Conservation (phyloP, 2,888 invertebrate genomes). For the Drosophila anceps region DNA sequence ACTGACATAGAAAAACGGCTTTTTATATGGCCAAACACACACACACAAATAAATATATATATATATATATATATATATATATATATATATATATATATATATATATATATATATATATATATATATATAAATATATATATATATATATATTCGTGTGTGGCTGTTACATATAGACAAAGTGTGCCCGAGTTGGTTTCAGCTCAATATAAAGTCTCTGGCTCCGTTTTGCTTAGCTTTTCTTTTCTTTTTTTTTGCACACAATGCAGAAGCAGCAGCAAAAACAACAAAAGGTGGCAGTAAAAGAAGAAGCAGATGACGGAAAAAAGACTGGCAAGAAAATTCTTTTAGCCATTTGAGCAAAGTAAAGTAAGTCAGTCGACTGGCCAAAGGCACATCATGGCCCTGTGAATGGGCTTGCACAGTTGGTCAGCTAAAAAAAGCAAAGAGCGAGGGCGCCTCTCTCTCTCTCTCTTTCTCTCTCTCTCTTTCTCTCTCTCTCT, state of each 20-base stretch:
- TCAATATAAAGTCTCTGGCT: slow-evolving; percentile 48
- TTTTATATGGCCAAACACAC: slow-evolving; percentile 49
- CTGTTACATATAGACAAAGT: slow-evolving; percentile 20
- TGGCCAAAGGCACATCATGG: slow-evolving; percentile 61
- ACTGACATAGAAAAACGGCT: slow-evolving; percentile 78
- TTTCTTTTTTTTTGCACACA: slow-evolving; percentile 43
- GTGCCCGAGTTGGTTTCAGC: slow-evolving; percentile 51
- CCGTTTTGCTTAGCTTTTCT: slow-evolving; percentile 35
- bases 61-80: slow-evolving; percentile 5
- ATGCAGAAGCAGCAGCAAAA: slow-evolving; percentile 50
- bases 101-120: too few species aligned
- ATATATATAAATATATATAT: slow-evolving; percentile 3
- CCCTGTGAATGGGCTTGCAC: slow-evolving; percentile 21
- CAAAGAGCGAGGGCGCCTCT: not conserved
- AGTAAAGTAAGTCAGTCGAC: slow-evolving; percentile 66
- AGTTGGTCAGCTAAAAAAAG: slow-evolving; percentile 32
- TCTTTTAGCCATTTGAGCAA: slow-evolving; percentile 44
- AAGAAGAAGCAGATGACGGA: slow-evolving; percentile 6
- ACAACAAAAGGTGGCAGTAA: slow-evolving; percentile 14
- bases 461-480: not conserved
- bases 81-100: slow-evolving; percentile 5
- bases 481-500: not conserved
- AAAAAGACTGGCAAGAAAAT: slow-evolving; percentile 65
- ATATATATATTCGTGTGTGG: slow-evolving; percentile 1
- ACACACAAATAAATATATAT: slow-evolving; percentile 16